Conservation (phyloP, 2,888 invertebrate genomes). For the Dorcus parallelipipedus region DNA sequence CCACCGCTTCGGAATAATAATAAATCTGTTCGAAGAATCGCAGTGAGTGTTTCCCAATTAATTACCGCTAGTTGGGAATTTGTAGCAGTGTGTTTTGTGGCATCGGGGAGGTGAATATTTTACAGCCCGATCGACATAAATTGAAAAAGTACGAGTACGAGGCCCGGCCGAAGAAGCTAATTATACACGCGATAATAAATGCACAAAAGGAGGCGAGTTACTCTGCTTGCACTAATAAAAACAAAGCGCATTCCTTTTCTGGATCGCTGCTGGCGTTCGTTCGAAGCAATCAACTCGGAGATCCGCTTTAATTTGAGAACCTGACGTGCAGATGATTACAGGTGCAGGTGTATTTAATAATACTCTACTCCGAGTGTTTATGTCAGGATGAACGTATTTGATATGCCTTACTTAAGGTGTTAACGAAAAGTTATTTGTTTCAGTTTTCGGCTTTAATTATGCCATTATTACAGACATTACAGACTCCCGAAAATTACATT, state of each 20-base stretch:
- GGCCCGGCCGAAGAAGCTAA: no score
- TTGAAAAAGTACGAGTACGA: no score
- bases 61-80: no score
- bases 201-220: no score
- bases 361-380: neutral
- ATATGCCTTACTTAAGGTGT: neutral
- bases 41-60: neutral
- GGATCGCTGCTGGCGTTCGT: neutral
- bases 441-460: no score
- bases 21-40: constrained; percentile 14
- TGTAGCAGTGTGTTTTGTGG: no score
- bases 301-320: constrained; percentile 2
- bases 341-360: constrained; percentile 3
- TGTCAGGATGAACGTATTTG: neutral
- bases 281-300: neutral
- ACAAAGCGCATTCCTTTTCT: neutral
- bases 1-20: constrained; percentile 10
- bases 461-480: no score
- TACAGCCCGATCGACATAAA: no score
- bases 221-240: neutral
- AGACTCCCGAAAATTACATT: no score
- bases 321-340: constrained; percentile 1
- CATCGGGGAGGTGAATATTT: no score
- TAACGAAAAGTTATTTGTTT: neutral
- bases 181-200: no score